These are phyloP conservation scores for Phataginus tetradactyla DNA, from an alignment of 2,797 vertebrate genomes.

Conservation along the genomic window DNA sequence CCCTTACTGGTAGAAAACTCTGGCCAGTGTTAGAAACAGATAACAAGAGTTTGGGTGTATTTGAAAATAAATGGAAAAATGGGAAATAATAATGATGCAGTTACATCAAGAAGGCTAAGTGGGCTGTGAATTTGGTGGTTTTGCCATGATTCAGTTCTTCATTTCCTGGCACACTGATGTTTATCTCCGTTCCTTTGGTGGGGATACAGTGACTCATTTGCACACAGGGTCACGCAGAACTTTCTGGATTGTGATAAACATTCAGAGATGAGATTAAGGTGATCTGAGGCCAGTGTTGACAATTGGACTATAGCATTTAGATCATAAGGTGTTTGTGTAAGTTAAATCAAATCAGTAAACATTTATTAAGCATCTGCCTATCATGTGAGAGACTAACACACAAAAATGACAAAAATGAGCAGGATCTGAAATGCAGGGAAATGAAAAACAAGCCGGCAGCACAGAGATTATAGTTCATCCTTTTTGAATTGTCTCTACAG, in stretches of 20 bases:
- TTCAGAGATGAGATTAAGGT: slow-evolving; percentile 3
- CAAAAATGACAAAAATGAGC: slow-evolving; percentile 22
- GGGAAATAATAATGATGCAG: slow-evolving; percentile 20
- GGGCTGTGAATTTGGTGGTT: not conserved
- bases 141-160: slow-evolving; percentile 49
- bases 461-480: slow-evolving; percentile 31
- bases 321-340: slow-evolving; percentile 23
- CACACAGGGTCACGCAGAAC: slow-evolving; percentile 59
- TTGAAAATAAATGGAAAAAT: slow-evolving; percentile 77
- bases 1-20: slow-evolving; percentile 36
- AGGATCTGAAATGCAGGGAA: slow-evolving; percentile 58
- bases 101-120: slow-evolving; percentile 4
- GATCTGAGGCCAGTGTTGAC: slow-evolving; percentile 33
- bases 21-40: slow-evolving; percentile 21
- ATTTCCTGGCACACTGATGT: slow-evolving; percentile 60
- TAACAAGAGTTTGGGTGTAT: slow-evolving; percentile 19
- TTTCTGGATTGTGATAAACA: slow-evolving; percentile 60
- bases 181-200: slow-evolving; percentile 63
- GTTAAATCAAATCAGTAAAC: slow-evolving; percentile 59
- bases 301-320: not conserved
- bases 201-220: slow-evolving; percentile 77
- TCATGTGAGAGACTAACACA: not conserved
- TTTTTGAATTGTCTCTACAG: slow-evolving; percentile 60
- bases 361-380: slow-evolving; percentile 47
- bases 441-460: slow-evolving; percentile 34